phyloP scores from a whole-genome alignment of 2,113 vertebrate genomes.

The Rhadina sibilatrix region DNA sequence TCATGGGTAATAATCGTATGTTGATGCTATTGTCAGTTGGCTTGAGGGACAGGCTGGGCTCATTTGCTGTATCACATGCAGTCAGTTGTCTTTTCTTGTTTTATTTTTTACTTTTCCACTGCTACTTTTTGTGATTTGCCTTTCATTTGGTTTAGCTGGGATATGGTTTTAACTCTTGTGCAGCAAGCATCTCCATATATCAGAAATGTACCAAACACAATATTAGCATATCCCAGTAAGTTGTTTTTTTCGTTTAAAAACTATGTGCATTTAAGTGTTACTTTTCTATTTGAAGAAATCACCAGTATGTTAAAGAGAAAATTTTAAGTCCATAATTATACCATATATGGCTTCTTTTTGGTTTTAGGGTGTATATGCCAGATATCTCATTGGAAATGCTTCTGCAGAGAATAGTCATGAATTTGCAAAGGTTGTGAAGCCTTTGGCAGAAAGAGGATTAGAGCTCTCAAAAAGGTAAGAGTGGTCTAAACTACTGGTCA shows the following conservation, averaged over 20 bases:
- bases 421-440: constrained; percentile 80
- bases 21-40: background rate
- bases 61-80: rapidly evolving
- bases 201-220: background rate
- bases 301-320: background rate
- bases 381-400: constrained; percentile 87
- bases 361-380: constrained; percentile 84
- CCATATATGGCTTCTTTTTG: background rate
- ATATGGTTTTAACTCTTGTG: background rate
- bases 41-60: background rate
- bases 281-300: background rate
- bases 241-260: background rate
- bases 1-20: rapidly evolving
- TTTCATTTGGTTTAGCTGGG: background rate
- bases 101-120: background rate
- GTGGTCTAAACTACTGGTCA: background rate
- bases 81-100: background rate
- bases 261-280: background rate
- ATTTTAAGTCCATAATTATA: background rate
- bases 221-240: background rate
- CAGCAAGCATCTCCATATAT: background rate
- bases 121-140: background rate
- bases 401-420: constrained; percentile 79
- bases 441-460: constrained; percentile 83
- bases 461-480: constrained; percentile 79